Evolutionary conservation across 2,888 invertebrate species (phyloP), one percentile per base, ranked within the genome.

Genomic region (Anagyrus pseudococci): DNA sequence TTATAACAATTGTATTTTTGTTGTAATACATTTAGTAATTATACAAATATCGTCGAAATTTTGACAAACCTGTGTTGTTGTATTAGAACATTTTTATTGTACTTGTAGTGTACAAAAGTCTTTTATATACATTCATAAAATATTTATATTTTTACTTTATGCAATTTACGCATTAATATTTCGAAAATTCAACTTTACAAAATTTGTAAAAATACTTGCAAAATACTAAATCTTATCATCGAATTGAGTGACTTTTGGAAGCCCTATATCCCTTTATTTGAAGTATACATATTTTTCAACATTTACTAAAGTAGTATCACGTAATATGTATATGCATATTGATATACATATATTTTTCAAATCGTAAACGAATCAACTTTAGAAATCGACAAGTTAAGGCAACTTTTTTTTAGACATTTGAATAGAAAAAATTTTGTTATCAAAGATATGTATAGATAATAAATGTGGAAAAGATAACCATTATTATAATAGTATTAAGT

Each of bases 181-280:
- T 57, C 48, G 29, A 25, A 58, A 58, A 58, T 58, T 58, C 25
- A 62, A 58, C 43, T 63, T 53, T 62, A 54, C 44, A 58, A 64
- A 59, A 43, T 41, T 55, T 61, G 43, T 64, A 64, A 59, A 57
- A 64, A 58, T 61, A 64, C 57, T 53, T 64, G 47, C 7, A 64
- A 53, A 56, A 60, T 64, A 60, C 43, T 64, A 52, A 13, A 56
- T 55, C 29, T 55, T 57, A 57, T 56, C 54, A 37, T 37, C 53
- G 57, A 58, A 58, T 54, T 41, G 25, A 53, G 37, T 47, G 43
- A 64, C 41, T 61, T 59, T 37, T 54, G 64, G 64, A 64, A 64
- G 64, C 64, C 56, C 64, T 54, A 29, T 40, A 40, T 40, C 15
- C 8, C 56, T 64, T 52, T n/a, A 46, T 44, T 17, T 52, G 25